Conservation (phyloP, 2,797 vertebrate genomes). For the Sebastes oblongus region DNA sequence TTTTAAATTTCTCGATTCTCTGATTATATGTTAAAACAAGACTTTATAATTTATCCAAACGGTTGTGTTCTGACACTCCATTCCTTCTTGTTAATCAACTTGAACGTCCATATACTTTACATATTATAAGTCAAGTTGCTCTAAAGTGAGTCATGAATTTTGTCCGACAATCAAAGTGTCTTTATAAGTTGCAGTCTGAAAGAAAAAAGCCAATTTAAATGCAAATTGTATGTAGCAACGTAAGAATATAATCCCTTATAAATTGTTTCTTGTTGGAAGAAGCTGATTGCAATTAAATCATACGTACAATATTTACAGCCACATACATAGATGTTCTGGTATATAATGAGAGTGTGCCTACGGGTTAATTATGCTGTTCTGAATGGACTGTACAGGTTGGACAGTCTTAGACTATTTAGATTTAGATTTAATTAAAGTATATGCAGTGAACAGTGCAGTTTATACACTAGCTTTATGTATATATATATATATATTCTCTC, state of each 20-base stretch:
- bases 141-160: background rate
- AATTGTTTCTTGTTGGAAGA: background rate
- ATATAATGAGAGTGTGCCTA: background rate
- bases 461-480: background rate
- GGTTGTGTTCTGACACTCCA: background rate
- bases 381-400: background rate
- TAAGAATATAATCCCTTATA: background rate
- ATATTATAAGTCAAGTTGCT: background rate
- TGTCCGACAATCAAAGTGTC: background rate
- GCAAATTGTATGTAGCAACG: background rate
- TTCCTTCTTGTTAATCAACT: background rate
- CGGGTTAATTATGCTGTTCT: background rate
- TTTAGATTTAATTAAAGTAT: background rate
- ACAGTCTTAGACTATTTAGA: background rate
- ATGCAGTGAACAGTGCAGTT: background rate
- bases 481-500: no score
- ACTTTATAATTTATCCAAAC: background rate
- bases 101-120: no score
- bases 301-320: background rate
- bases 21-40: background rate
- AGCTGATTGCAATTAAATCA: background rate
- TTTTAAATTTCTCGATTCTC: background rate
- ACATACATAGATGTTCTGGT: background rate
- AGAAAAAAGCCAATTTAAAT: background rate
- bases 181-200: background rate